Conservation (phyloP, 2,888 invertebrate genomes). For the Troglohyphantes excavatus region DNA sequence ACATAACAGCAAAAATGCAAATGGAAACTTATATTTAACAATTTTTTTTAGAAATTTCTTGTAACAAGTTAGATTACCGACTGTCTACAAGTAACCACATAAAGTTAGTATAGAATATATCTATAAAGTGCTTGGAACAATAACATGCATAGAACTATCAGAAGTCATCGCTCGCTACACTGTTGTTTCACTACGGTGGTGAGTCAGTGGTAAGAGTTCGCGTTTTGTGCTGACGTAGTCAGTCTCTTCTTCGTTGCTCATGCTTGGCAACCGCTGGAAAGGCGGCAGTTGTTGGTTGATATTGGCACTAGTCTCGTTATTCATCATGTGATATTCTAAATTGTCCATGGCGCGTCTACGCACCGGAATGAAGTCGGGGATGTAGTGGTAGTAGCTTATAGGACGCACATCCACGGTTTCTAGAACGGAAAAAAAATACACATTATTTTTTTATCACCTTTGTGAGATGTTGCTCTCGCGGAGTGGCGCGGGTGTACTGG, state of each 20-base stretch:
- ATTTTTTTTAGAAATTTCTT: too few relatives aligned
- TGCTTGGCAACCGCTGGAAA: conserved; percentile 65
- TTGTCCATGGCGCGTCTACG: conserved; percentile 88
- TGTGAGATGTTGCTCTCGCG: too few relatives aligned
- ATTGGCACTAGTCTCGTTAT: conserved; percentile 83
- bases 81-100: too few relatives aligned
- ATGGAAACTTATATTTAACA: too few relatives aligned
- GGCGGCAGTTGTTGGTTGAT: conserved; percentile 74
- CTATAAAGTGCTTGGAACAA: not conserved
- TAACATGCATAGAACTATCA: not conserved
- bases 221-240: conserved; percentile 94
- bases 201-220: conserved; percentile 90
- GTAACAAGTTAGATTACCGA: not conserved
- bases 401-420: conserved; percentile 72
- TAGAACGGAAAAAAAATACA: conserved; percentile 20
- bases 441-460: too few relatives aligned
- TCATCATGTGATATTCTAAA: conserved; percentile 93
- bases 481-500: too few relatives aligned
- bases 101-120: too few relatives aligned
- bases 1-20: too few relatives aligned
- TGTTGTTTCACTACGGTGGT: conserved; percentile 79
- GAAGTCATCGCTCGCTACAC: conserved; percentile 26
- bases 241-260: conserved; percentile 82
- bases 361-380: conserved; percentile 80
- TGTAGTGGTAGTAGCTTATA: conserved; percentile 77